A percentile compares a stretch with the other conserved stretches of the same genome.
Evolutionary conservation across 2,797 vertebrate genomes (phyloP).

Genomic region (Taeniopygia guttata): DNA sequence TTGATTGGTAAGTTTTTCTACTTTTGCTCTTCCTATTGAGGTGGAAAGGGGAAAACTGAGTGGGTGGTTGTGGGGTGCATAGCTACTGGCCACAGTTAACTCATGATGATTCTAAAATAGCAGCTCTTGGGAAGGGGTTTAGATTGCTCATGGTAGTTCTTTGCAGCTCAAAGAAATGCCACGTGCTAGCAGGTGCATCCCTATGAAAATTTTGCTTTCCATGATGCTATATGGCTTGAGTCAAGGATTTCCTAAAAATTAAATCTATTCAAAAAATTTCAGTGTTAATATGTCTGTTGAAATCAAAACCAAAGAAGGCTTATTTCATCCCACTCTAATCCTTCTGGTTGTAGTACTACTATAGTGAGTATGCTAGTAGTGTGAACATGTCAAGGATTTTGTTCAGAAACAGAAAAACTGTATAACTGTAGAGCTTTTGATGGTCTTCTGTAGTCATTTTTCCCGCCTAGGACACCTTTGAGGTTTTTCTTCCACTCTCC

Average conservation of each 20-base stretch:
- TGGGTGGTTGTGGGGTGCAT: background rate
- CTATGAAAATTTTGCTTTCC: background rate
- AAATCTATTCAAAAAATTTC: background rate
- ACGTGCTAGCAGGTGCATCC: background rate
- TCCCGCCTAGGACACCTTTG: background rate
- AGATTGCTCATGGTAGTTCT: background rate
- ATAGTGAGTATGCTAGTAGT: background rate
- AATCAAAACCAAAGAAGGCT: background rate
- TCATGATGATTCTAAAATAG: background rate
- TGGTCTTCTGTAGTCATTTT: background rate
- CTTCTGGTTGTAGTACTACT: background rate
- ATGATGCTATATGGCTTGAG: background rate
- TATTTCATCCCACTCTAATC: background rate
- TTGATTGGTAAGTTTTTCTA: background rate
- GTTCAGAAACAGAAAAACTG: background rate
- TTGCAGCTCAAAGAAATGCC: background rate
- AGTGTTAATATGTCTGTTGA: background rate
- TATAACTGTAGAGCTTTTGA: background rate
- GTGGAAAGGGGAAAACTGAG: background rate
- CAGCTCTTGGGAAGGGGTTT: background rate
- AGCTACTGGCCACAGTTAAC: background rate
- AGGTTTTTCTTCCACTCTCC: background rate
- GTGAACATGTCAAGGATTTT: background rate
- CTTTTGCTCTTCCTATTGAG: background rate
- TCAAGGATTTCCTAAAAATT: background rate